These are phyloP conservation scores for Phengaris arion DNA, from an alignment of 2,888 invertebrate species.

Conservation along the genomic window DNA sequence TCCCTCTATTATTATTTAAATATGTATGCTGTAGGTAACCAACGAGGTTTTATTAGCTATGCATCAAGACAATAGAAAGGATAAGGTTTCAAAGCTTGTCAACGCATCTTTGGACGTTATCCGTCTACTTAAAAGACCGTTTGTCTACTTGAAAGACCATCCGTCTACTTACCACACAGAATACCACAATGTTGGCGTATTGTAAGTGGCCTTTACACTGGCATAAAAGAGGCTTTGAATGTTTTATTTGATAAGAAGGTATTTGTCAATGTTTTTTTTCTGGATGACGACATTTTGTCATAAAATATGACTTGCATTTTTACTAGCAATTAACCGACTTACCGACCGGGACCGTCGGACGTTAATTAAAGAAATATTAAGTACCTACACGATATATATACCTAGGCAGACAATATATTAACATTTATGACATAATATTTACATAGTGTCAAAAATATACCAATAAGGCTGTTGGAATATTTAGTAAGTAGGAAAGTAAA, in stretches of 20 bases:
- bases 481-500: too few relatives aligned
- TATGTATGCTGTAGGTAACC: neutral
- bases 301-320: neutral
- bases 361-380: too few relatives aligned
- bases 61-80: neutral
- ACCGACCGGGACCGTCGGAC: too few relatives aligned
- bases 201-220: neutral
- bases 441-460: too few relatives aligned
- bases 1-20: neutral
- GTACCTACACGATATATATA: too few relatives aligned
- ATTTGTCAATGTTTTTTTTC: neutral
- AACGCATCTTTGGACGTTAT: neutral
- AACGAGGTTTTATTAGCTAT: neutral
- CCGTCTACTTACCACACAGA: neutral
- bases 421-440: too few relatives aligned
- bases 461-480: too few relatives aligned
- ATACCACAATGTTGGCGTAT: slow-evolving; percentile 1
- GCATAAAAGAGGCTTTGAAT: neutral
- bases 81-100: slow-evolving; percentile 4
- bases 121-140: neutral
- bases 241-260: neutral
- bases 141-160: slow-evolving; percentile 2
- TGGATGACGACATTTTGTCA: neutral
- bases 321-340: too few relatives aligned
- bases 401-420: too few relatives aligned